Evolutionary conservation across 2,797 vertebrate species (phyloP), one percentile per base, ranked within the genome.

Genomic region (Acrossocheilus fasciatus): DNA sequence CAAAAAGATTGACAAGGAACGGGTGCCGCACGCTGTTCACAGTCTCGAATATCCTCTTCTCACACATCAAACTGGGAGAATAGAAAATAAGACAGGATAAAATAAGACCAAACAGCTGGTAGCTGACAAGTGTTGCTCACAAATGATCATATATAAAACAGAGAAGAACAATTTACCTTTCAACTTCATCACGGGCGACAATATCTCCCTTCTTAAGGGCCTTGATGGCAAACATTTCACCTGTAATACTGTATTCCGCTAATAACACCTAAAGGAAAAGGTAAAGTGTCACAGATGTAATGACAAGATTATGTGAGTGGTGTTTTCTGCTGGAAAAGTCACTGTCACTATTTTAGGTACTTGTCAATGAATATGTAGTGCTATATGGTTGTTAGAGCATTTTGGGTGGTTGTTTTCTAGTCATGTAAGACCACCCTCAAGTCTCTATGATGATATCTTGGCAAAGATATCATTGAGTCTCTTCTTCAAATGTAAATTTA

Each of bases 161-260:
- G 12, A 41, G 23, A 2, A 34, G 11, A 14, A 39, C 3, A 17
- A 41, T 41, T 89, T 89, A 99, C 98, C 98, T 99, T 97, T 99
- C 98, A 83, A 99, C 98, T 93, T 99, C 98, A 90, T 99, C 98
- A 12, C 98, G 97, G 87, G 98, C 96, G 1, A 99, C 97, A 20
- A 99, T 98, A 91, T 99, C 98, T 92, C 97, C 98, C 95, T 99
- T 99, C 94, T 99, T 99, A 95, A 99, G 96, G 89, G 98, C 98
- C 96, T 99, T 99, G 94, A 99, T 99, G 74, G 98, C 98, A 93
- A 99, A 99, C 98, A 99, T 99, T 94, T 99, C 98, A 0, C 98
- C 98, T 84, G 98, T 99, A 92, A 96, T 97, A 95, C 97, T 98
- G 94, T 99, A 99, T 92, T 99, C 98, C 4, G 98, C 96, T 90